A percentile compares a stretch with the other conserved stretches of the same genome.
Conservation (phyloP, 2,888 invertebrate genomes). For the Anoplius nigerrimus region DNA sequence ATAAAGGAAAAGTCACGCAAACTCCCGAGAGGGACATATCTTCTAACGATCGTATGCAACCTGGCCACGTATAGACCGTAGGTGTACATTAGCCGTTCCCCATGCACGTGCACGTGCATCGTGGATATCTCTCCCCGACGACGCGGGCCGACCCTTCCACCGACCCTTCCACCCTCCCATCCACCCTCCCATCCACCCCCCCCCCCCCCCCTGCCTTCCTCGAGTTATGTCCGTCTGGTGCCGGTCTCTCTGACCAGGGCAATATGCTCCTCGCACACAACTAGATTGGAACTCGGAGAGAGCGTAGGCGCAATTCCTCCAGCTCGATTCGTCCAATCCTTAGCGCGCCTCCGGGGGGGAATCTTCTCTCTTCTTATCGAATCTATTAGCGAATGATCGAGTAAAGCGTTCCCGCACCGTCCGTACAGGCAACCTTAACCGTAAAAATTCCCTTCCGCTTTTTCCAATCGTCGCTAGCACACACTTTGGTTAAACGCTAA, state of each 20-base stretch:
- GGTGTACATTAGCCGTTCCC: constrained; percentile 8
- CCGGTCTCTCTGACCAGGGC: background rate
- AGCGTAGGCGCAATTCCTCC: constrained; percentile 1
- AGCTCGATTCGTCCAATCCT: background rate
- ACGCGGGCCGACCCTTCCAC: background rate
- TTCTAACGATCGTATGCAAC: constrained; percentile 16
- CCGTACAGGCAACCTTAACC: background rate
- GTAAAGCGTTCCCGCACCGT: too few relatives aligned
- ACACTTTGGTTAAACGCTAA: too few relatives aligned
- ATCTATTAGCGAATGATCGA: constrained; percentile 65
- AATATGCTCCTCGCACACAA: background rate
- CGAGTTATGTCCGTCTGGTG: background rate
- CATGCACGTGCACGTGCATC: constrained; percentile 6
- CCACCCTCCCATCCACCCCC: too few relatives aligned
- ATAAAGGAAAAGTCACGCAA: constrained; percentile 39
- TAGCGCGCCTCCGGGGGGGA: constrained; percentile 42
- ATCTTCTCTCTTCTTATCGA: constrained; percentile 66
- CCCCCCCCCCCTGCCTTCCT: too few relatives aligned
- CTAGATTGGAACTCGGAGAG: background rate
- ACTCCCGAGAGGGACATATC: constrained; percentile 35
- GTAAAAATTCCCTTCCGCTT: background rate
- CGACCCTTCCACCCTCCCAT: background rate
- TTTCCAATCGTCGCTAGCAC: background rate
- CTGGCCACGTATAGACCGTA: background rate
- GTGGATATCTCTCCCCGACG: background rate